Evolutionary conservation across 2,888 invertebrate species (phyloP), one percentile per base, ranked within the genome.

Genomic region (Campoplex nolae): DNA sequence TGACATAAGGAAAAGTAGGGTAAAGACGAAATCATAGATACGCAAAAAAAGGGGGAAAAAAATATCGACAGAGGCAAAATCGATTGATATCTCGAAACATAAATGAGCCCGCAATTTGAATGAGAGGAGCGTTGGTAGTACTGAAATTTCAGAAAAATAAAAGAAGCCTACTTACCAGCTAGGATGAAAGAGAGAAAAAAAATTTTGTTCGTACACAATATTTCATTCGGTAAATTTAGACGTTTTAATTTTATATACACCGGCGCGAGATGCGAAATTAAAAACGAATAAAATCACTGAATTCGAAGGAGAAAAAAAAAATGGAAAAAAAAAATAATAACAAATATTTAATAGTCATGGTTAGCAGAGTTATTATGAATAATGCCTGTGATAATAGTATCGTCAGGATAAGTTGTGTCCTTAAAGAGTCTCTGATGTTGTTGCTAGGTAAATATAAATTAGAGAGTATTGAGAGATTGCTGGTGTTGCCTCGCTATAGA

Each of bases 381-480:
- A 95, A 96, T 95, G 96, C 96, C 96, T 96, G 96, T 96, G 96
- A 96, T 96, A 96, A 96, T 96, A 96, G 96, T 96, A 96, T 96
- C 95, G 96, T 96, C 96, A 96, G 96, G 96, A 96, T 96, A 96
- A 96, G 96, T 96, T 96, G 96, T 96, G 96, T 96, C 96, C 95
- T 96, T 96, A 95, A 93, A 94, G 93, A 94, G 95, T 96, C 95
- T 96, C 95, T 95, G 94, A 94, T 94, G 94, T 94, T 94, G 94
- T 94, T 94, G 92, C 93, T 94, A 94, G 94, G 92, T 94, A 94
- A 93, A 94, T 94, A 94, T 93, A 88, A 62, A 89, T 89, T 88
- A 89, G 88, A 82, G 87, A 88, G 74, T 88, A 86, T 84, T 81
- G 85, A 88, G 78, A 79, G 76, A 79, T 87, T 65, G 80, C 88